Evolutionary conservation across 2,888 invertebrate species (phyloP).

Genomic region (Andrena trimmerana): DNA sequence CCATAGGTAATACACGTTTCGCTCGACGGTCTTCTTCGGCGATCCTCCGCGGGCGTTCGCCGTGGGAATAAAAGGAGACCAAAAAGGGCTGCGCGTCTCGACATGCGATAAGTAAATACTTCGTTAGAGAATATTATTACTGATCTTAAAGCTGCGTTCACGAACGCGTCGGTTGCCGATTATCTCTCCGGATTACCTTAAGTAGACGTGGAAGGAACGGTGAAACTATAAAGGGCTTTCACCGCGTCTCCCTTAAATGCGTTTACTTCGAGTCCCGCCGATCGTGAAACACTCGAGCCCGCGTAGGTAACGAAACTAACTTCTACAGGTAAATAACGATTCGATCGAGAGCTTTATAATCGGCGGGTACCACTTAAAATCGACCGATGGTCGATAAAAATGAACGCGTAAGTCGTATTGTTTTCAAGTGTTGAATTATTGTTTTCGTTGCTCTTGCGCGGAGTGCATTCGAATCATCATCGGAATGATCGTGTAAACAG

Average conservation of each 20-base stretch:
- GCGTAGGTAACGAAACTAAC: slow-evolving; percentile 18
- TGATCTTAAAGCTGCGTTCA: slow-evolving; percentile 55
- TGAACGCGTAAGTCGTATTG: slow-evolving; percentile 46
- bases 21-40: not conserved
- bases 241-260: slow-evolving; percentile 4
- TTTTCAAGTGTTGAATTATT: slow-evolving; percentile 30
- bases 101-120: slow-evolving; percentile 31
- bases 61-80: slow-evolving; percentile 2
- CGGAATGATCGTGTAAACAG: slow-evolving; percentile 49
- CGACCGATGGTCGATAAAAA: slow-evolving; percentile 26
- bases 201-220: not conserved
- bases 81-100: slow-evolving; percentile 25
- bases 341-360: slow-evolving; percentile 38
- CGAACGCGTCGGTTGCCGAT: slow-evolving; percentile 45
- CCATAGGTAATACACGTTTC: not conserved
- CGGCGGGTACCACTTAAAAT: slow-evolving; percentile 11
- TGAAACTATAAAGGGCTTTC: slow-evolving; percentile 33
- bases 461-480: slow-evolving; percentile 31
- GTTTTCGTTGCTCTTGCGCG: slow-evolving; percentile 52
- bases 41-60: slow-evolving; percentile 5
- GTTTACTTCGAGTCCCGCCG: slow-evolving; percentile 17
- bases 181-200: slow-evolving; percentile 25
- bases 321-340: slow-evolving; percentile 29
- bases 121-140: slow-evolving; percentile 13
- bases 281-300: slow-evolving; percentile 31